A percentile compares a stretch with the other conserved stretches of the same genome.
Evolutionary conservation across 2,888 invertebrate genomes (phyloP).

Genomic region (Apodemia mormo): DNA sequence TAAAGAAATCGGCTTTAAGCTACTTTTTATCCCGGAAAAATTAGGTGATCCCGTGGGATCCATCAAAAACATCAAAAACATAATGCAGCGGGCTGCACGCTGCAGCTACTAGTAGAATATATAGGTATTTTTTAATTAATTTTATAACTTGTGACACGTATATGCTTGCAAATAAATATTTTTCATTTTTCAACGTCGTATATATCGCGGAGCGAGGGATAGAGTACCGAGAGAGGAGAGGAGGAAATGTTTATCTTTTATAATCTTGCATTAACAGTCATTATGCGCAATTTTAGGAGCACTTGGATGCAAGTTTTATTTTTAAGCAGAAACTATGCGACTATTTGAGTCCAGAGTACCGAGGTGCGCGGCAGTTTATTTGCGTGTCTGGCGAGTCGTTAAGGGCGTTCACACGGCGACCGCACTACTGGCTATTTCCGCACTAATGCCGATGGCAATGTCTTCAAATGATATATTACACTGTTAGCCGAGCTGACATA

Average conservation of each 20-base stretch:
- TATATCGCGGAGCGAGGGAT: neutral
- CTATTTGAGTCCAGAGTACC: constrained; percentile 53
- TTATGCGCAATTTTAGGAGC: constrained; percentile 46
- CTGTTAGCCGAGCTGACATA: constrained; percentile 41
- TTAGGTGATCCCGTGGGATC: too few species aligned
- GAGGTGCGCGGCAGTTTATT: constrained; percentile 56
- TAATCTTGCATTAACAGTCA: constrained; percentile 3
- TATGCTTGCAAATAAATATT: too few species aligned
- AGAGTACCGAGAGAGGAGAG: too few species aligned
- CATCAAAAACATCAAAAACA: too few species aligned
- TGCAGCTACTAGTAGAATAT: too few species aligned
- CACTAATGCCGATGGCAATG: constrained; percentile 43
- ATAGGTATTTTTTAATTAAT: too few species aligned
- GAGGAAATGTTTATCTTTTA: neutral
- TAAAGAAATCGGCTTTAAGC: too few species aligned
- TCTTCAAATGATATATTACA: constrained; percentile 36
- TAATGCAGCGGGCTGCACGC: too few species aligned
- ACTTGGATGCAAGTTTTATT: constrained; percentile 48
- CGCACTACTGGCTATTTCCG: constrained; percentile 46
- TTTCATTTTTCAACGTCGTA: too few species aligned
- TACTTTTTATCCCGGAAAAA: too few species aligned
- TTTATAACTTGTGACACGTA: too few species aligned
- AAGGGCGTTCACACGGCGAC: constrained; percentile 68
- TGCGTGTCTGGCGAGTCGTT: constrained; percentile 70
- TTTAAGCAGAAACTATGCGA: constrained; percentile 47